Conservation (phyloP, 2,797 vertebrate species). For the Choloepus didactylus region DNA sequence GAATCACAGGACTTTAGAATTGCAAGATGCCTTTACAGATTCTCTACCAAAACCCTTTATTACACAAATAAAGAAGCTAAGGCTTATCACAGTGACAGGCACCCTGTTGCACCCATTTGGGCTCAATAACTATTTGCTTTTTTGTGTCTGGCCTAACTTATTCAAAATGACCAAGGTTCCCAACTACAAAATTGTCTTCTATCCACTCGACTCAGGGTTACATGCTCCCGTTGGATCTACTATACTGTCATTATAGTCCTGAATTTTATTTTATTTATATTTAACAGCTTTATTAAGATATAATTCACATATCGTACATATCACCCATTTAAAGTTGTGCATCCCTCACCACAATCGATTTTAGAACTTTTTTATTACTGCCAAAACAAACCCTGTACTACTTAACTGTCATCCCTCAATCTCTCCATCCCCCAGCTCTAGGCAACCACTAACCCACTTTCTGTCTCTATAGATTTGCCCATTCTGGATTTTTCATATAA, state of each 20-base stretch:
- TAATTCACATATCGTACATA: slow-evolving; percentile 13
- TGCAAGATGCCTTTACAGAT: neutral
- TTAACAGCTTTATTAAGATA: slow-evolving; percentile 45
- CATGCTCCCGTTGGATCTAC: neutral
- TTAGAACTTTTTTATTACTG: slow-evolving; percentile 35
- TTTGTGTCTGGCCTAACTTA: slow-evolving; percentile 2
- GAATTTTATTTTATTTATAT: neutral
- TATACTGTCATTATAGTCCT: slow-evolving; percentile 25
- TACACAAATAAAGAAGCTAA: neutral
- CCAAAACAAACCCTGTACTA: neutral
- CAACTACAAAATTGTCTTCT: slow-evolving; percentile 51
- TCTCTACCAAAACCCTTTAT: neutral
- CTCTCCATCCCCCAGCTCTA: neutral
- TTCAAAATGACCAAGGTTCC: slow-evolving; percentile 28
- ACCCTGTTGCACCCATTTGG: neutral
- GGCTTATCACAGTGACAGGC: neutral
- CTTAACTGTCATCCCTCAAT: neutral
- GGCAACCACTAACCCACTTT: neutral
- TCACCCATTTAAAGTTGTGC: neutral
- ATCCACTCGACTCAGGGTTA: neutral
- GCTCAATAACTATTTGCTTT: slow-evolving; percentile 1
- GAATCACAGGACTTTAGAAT: neutral
- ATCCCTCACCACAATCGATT: neutral
- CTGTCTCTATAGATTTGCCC: neutral
- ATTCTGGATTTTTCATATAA: neutral